Base-by-base conservation (phyloP, 2,113 vertebrate species). In the Gasterosteus nipponicus region DNA sequence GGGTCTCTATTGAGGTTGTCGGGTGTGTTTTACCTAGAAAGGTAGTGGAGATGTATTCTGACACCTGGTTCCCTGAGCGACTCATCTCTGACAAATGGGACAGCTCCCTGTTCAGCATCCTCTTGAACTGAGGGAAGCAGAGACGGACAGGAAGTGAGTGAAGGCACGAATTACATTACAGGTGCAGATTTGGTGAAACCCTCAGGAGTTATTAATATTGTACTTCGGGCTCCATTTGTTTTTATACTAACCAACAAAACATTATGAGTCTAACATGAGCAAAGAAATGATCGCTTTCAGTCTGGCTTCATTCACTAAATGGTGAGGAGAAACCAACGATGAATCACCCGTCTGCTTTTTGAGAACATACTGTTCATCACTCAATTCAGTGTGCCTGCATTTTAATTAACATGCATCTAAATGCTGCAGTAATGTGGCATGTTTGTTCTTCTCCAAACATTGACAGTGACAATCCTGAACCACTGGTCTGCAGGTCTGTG, bases 61-160 rank as follows among this genome's bases (percentile, higher is more conserved):
- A 98, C 88, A 98, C 97, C 92, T 98, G 96, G 92, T 97, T 98
- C 84, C 97, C 97, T 65, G 97, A 98, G 84, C 96, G 96, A 92
- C 97, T 98, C 96, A 96, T 98, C 92, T 97, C 97, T 78, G 96
- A 97, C 87, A 98, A 93, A 89, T 98, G 97, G 77, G 96, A 96
- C 81, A 98, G 95, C 89, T 98, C 96, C 71, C 96, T 94, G 94
- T 97, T 98, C 90, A 98, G 83, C 97, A 98, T 98, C 93, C 97
- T 96, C 92, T 98, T 98, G 94, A 95, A 95, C 94, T 95, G 85
- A 60, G 66, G 77, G 73, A 59, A 66, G 8, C 31, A 76, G 14
- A 64, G 47, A 82, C 65, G 87, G n/a, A 73, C 14, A 83, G 29
- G 47, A 31, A 68, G 61, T 78, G 18, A 85, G 69, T 73, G 53